Base-by-base conservation (phyloP, 2,797 vertebrate species). In the Chaetophractus vellerosus region DNA sequence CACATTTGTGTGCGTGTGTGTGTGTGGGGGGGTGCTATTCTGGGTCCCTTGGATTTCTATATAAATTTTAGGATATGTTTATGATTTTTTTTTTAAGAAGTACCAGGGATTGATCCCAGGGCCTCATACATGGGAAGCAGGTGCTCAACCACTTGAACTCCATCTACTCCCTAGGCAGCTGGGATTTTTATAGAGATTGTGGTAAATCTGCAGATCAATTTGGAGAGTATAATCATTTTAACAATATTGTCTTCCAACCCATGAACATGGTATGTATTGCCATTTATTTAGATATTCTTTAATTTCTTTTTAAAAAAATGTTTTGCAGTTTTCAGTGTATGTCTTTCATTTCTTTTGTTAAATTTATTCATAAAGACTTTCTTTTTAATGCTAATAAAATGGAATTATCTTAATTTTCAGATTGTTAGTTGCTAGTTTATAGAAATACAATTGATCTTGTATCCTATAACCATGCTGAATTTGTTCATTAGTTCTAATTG, bases 121-220 rank as follows among this genome's bases (percentile, higher is more conserved):
- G 9, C 45, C 45, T 45, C 10, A 8, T 45, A 45, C 45, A 10
- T 45, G 45, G 45, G 45, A 45, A 45, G 45, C 45, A 45, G 10
- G 45, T 45, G 45, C 45, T 45, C 45, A 45, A 9, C 45, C 45
- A 45, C 45, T 45, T 45, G 45, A 45, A 10, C 45, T 45, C 5
- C 45, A 45, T 45, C 50, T 89, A 28, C 55, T 16, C 66, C 66
- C 31, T 45, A 84, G 50, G 38, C 31, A 89, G 2, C 21, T 55
- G 52, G 50, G 50, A 52, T 76, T 55, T 87, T 86, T 16, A 89
- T 38, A 75, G 66, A 9, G 23, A 57, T 81, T 80, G 9, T 81
- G 21, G 57, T 86, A 24, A 63, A 57, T 81, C 36, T 94, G 23
- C 45, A 81, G 87, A 76, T 81, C 28, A 94, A 82, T 61, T 92